Conservation (phyloP, 2,888 invertebrate genomes). For the Scaptodrosophila latifasciaeformis region DNA sequence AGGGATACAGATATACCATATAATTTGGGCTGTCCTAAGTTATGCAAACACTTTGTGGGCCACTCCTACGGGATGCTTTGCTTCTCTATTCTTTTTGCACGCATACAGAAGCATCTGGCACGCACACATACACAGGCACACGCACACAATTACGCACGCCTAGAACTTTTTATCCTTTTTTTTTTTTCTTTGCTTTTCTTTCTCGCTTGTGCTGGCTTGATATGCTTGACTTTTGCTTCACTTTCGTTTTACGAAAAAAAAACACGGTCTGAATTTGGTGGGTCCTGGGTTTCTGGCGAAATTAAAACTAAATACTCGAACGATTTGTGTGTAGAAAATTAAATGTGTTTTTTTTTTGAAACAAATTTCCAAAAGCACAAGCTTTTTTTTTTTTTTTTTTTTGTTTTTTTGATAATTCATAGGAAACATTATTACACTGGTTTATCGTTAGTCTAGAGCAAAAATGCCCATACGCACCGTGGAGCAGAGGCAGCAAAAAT, state of each 20-base stretch:
- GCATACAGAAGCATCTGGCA: slow-evolving; percentile 22
- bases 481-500: not conserved
- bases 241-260: slow-evolving; percentile 3
- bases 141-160: slow-evolving; percentile 5
- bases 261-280: slow-evolving; percentile 10
- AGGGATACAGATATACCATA: not conserved
- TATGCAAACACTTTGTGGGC: slow-evolving; percentile 62
- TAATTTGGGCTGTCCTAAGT: slow-evolving; percentile 38
- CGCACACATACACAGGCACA: slow-evolving; percentile 12
- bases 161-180: slow-evolving; percentile 17
- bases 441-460: too few relatives aligned
- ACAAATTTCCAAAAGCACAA: slow-evolving; percentile 25
- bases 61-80: slow-evolving; percentile 61
- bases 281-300: slow-evolving; percentile 7
- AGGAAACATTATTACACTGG: too few relatives aligned
- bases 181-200: not conserved
- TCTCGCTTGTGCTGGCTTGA: too few relatives aligned
- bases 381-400: slow-evolving; percentile 24
- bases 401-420: not conserved
- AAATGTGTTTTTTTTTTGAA: slow-evolving; percentile 6
- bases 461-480: slow-evolving; percentile 48
- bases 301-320: not conserved
- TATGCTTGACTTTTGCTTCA: not conserved
- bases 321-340: not conserved
- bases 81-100: slow-evolving; percentile 59